Conservation (phyloP, 2,113 vertebrate species). For the Pantherophis guttatus region DNA sequence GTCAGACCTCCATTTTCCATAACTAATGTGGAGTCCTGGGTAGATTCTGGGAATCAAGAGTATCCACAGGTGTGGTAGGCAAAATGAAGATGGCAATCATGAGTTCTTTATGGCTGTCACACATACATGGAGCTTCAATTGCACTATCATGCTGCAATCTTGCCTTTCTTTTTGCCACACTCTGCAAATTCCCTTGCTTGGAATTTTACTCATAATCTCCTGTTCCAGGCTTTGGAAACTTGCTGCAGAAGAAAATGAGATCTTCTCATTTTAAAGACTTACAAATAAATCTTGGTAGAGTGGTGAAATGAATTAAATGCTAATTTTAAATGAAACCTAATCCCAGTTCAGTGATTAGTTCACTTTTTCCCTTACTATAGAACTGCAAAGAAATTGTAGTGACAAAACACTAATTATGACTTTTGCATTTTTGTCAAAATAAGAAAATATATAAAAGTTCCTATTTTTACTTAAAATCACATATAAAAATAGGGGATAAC, state of each 20-base stretch:
- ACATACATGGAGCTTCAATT: not conserved
- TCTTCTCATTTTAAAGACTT: not conserved
- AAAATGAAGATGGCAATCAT: not conserved
- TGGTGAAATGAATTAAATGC: not conserved
- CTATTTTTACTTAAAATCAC: not conserved
- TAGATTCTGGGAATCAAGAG: not conserved
- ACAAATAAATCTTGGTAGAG: not conserved
- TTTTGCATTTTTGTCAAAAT: not conserved
- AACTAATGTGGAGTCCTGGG: not conserved
- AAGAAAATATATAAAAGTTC: not conserved
- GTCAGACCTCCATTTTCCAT: not conserved
- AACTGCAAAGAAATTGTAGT: not conserved
- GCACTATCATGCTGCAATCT: not conserved
- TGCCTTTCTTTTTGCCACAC: not conserved
- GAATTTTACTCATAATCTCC: not conserved
- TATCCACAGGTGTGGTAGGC: not conserved
- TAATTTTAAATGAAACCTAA: not conserved
- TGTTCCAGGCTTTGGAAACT: not conserved
- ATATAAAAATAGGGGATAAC: too few relatives aligned
- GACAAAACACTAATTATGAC: not conserved
- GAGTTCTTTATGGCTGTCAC: not conserved
- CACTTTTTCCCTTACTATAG: not conserved
- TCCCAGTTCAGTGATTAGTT: not conserved
- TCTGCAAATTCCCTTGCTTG: not conserved
- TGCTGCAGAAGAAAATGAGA: not conserved